Evolutionary conservation across 2,888 invertebrate genomes (phyloP).

Genomic region (Sinelater perroti): DNA sequence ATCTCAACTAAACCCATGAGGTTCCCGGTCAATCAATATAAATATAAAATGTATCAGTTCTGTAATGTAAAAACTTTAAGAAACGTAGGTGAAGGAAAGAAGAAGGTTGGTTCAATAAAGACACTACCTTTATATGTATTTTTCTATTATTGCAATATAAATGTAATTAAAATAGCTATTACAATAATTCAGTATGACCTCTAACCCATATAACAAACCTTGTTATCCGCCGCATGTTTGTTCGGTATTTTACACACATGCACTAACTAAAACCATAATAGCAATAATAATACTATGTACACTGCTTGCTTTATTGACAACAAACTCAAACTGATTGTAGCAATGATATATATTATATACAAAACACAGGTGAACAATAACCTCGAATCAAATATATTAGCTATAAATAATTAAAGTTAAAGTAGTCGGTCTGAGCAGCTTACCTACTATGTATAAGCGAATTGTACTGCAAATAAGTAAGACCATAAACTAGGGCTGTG

Average conservation of each 20-base stretch:
- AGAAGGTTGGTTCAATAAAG: neutral
- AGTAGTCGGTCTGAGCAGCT: conserved; percentile 8
- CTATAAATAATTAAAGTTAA: conserved; percentile 22
- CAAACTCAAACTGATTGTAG: conserved; percentile 10
- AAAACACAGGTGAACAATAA: conserved; percentile 2
- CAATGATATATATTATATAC: conserved; percentile 2
- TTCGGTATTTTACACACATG: conserved; percentile 18
- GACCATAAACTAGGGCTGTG: neutral
- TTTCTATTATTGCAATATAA: conserved; percentile 38
- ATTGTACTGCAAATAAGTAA: conserved; percentile 19
- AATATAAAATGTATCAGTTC: too few relatives aligned
- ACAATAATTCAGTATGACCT: conserved; percentile 32
- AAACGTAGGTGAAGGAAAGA: too few relatives aligned
- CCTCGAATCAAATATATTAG: conserved; percentile 10
- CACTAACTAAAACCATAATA: conserved; percentile 12
- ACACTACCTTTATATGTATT: conserved; percentile 23
- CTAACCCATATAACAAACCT: conserved; percentile 36
- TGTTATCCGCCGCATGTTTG: conserved; percentile 21
- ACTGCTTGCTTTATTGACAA: conserved; percentile 4
- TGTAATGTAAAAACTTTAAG: too few relatives aligned
- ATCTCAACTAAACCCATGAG: too few relatives aligned
- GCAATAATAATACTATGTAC: conserved; percentile 32
- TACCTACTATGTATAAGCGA: conserved; percentile 9
- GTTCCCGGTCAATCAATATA: too few relatives aligned
- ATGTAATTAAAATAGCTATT: conserved; percentile 41